Base-by-base conservation (phyloP, 2,888 invertebrate genomes). In the Drosophila parthenogenetica region DNA sequence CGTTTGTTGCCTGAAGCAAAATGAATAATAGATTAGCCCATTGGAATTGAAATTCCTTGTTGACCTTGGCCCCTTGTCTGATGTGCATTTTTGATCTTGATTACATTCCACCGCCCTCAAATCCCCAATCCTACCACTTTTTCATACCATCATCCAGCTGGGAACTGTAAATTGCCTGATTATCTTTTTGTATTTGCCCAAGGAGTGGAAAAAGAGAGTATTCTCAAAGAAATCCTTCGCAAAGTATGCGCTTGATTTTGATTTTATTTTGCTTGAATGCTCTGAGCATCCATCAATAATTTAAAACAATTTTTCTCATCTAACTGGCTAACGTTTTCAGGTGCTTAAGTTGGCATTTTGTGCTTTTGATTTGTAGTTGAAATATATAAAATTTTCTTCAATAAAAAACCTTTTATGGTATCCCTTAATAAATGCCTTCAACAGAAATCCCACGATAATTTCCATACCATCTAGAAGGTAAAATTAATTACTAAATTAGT, bases 1-100 rank as follows among this genome's bases (percentile, higher is more conserved):
- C 11, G 29, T 29, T 29, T 29, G 29, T 35, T 54, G 37, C 45
- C 29, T 16, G 8, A 14, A 35, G 37, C 35, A 32, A 43, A 43
- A 55, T 83, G 78, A 87, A 83, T 83, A 73, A 83, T 77, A 63
- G 83, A 87, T 79, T 61, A 69, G 69, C 70, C 76, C 77, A 53
- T 66, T 59, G 64, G 68, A 72, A 65, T 69, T 70, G 71, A 62
- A 73, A 84, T 84, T 81, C 77, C 79, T 60, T 40, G 77, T 70
- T 82, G 86, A 85, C 83, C 83, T 88, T 83, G 83, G 77, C 77
- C 66, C 68, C 37, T 63, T 63, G 55, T 45, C 62, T 55, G 50
- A 60, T 39, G 49, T 48, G 57, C 45, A 80, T 77, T 73, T 66
- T 68, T 69, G 64, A 69, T 71, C 67, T 70, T 84, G 87, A 84